Evolutionary conservation across 1,140 invertebrate species (phyloP), one percentile per base, ranked within the genome.

Genomic region (Megathymus violae): DNA sequence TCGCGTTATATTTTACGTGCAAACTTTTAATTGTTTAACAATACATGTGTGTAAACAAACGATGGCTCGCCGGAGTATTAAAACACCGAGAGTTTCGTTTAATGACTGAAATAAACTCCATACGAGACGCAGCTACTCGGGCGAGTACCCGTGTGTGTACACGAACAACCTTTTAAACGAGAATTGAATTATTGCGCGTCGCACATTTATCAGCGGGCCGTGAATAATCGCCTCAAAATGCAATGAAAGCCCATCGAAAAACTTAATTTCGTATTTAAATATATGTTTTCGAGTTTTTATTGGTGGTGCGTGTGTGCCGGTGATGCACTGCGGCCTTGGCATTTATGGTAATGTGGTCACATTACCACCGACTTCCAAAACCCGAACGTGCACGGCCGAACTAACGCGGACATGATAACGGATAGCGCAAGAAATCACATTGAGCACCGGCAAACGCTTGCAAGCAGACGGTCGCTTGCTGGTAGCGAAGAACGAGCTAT

Each of bases 221-320:
- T 84, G 84, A 88, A 78, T 88, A 85, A 88, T 88, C 77, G 80
- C 65, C 69, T 72, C 75, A 72, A 77, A 85, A 79, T 67, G 76
- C 82, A 82, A 85, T 78, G 76, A 82, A 71, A 79, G 74, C 73
- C 71, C 70, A 76, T 80, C 77, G 75, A 84, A 86, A 80, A 87
- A 86, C 82, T 86, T 82, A 88, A 88, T 87, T 89, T 82, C 76
- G 71, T 78, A 82, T 86, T 88, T 83, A 82, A 84, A 84, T 80
- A 82, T 82, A 75, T 80, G 67, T 79, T 81, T 80, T 80, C 65
- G 74, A 71, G 60, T 62, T 67, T 78, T 74, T 71, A 70, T 71
- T 58, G 52, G 52, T 31, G 38, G 19, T 44, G 15, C 40, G 52
- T 56, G 40, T 54, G 50, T 22, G 11, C n/a, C n/a, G 16, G 43